These are phyloP conservation scores for Proisotoma minuta DNA, from an alignment of 2,888 invertebrate genomes.

Conservation along the genomic window DNA sequence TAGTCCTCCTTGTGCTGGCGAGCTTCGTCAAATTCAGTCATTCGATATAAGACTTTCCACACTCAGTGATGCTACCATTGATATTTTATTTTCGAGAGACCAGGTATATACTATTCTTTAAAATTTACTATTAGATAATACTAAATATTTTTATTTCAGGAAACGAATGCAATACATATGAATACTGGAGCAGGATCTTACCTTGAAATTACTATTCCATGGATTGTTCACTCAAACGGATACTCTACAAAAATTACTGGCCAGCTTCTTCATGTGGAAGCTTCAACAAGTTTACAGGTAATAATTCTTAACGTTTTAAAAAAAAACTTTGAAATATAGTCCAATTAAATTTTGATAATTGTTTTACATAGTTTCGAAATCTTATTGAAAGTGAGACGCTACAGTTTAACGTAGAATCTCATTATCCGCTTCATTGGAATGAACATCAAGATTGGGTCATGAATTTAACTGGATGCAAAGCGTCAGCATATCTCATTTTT, in stretches of 20 bases:
- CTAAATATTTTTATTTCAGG: slow-evolving; percentile 54
- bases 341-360: background rate
- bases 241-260: slow-evolving; percentile 88
- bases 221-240: slow-evolving; percentile 81
- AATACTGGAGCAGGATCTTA: slow-evolving; percentile 93
- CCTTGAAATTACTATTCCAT: slow-evolving; percentile 91
- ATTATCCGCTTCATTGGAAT: slow-evolving; percentile 93
- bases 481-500: slow-evolving; percentile 85
- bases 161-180: slow-evolving; percentile 94
- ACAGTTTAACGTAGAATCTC: slow-evolving; percentile 80
- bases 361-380: slow-evolving; percentile 65
- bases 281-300: slow-evolving; percentile 81
- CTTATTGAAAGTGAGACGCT: slow-evolving; percentile 90
- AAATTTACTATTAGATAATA: slow-evolving; percentile 11
- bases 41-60: slow-evolving; percentile 89
- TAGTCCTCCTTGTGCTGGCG: slow-evolving; percentile 77
- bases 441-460: slow-evolving; percentile 92
- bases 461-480: slow-evolving; percentile 88
- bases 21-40: slow-evolving; percentile 78
- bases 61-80: slow-evolving; percentile 87
- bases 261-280: slow-evolving; percentile 87
- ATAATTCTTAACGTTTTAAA: background rate
- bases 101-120: slow-evolving; percentile 49
- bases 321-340: too few species aligned
- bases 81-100: slow-evolving; percentile 92